Conservation (phyloP, 2,113 vertebrate genomes). For the Manacus vitellinus region DNA sequence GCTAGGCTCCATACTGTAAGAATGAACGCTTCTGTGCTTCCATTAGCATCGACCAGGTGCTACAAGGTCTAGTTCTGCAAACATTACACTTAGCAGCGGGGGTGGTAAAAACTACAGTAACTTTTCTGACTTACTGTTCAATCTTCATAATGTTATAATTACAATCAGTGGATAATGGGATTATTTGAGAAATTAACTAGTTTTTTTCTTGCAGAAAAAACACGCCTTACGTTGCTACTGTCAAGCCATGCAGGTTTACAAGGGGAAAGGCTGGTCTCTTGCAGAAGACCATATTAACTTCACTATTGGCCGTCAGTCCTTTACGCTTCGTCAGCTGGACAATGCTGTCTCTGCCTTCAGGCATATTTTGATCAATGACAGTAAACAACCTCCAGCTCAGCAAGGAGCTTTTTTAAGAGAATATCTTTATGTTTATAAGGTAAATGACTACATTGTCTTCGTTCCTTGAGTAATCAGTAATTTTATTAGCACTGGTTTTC, state of each 20-base stretch:
- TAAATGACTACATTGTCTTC: conserved; percentile 12
- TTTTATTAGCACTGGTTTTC: background rate
- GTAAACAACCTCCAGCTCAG: conserved; percentile 90
- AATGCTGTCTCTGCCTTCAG: conserved; percentile 91
- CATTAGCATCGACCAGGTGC: background rate
- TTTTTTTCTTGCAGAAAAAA: conserved; percentile 79
- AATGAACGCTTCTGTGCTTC: background rate
- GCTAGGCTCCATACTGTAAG: background rate
- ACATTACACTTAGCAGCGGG: rapidly evolving
- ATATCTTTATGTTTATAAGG: conserved; percentile 97
- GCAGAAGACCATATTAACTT: conserved; percentile 99
- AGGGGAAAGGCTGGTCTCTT: conserved; percentile 93
- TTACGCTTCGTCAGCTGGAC: conserved; percentile 88
- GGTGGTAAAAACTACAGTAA: background rate
- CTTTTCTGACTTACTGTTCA: background rate
- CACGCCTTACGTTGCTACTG: conserved; percentile 96
- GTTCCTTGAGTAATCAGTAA: background rate
- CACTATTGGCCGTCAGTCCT: conserved; percentile 96
- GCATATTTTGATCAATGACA: conserved; percentile 94
- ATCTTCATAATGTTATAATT: background rate
- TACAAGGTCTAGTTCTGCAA: background rate
- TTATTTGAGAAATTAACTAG: background rate
- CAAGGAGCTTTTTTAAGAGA: conserved; percentile 95
- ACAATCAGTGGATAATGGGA: background rate
- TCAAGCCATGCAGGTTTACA: conserved; percentile 98